Conservation (phyloP, 1,140 invertebrate genomes). For the Bicyclus anynana region DNA sequence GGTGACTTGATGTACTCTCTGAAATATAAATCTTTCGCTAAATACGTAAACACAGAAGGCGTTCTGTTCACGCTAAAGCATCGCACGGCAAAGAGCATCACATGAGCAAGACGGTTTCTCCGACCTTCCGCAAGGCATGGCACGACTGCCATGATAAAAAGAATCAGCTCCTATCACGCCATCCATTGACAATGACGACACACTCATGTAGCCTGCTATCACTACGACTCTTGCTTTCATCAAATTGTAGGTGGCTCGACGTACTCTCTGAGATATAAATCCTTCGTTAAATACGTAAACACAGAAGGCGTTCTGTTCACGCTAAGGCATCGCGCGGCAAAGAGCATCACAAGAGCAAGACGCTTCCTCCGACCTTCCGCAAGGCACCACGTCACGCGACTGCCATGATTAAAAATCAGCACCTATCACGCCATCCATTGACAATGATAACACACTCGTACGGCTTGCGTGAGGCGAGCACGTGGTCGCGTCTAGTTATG, state of each 20-base stretch:
- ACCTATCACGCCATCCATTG: slow-evolving; percentile 34
- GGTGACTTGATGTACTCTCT: too few relatives aligned
- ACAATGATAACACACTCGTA: slow-evolving; percentile 21
- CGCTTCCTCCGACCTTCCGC: slow-evolving; percentile 25
- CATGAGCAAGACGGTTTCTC: slow-evolving; percentile 8
- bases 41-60: too few relatives aligned
- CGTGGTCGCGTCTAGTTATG: slow-evolving; percentile 33
- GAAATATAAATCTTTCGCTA: too few relatives aligned
- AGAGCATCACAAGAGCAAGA: slow-evolving; percentile 7
- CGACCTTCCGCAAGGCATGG: slow-evolving; percentile 28
- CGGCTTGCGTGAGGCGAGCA: slow-evolving; percentile 27
- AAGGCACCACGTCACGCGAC: slow-evolving; percentile 23
- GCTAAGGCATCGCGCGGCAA: too few relatives aligned
- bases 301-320: too few relatives aligned
- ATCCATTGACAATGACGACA: slow-evolving; percentile 31
- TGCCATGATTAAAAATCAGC: slow-evolving; percentile 29
- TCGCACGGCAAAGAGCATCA: not conserved
- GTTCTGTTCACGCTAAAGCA: not conserved
- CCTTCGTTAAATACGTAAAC: too few relatives aligned
- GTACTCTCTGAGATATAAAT: too few relatives aligned
- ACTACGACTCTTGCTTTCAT: too few relatives aligned
- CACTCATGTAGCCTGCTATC: slow-evolving; percentile 18
- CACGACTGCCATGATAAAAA: slow-evolving; percentile 28
- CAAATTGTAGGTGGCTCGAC: too few relatives aligned
- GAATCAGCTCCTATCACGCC: slow-evolving; percentile 29